Base-by-base conservation (phyloP, 2,888 invertebrate species). In the Scaptomyza flava region DNA sequence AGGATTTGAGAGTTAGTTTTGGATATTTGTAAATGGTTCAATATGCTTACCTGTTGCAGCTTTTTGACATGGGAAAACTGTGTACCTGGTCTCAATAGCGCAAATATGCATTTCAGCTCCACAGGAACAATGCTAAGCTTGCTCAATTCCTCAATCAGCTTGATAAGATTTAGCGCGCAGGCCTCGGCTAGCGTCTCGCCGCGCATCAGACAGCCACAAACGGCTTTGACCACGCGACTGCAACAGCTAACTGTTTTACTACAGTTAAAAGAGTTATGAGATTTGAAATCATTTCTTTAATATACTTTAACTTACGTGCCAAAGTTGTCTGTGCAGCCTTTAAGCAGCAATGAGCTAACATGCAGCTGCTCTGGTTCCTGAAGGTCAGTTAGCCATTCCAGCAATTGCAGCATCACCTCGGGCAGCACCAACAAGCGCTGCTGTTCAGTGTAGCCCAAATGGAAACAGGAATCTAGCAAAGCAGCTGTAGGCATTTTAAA, bases 61-160 rank as follows among this genome's bases (percentile, higher is more conserved):
- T 91, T 91, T 52, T 89, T 91, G 14, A 78, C 71, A 46, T 91
- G 91, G 0, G 90, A 79, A 69, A 92, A 92, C 52, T 90, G 78
- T 1, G 80, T 71, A 58, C 91, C 89, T 38, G 89, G 85, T 4
- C 91, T 89, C 53, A 92, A 62, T 11, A 92, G 58, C n/a, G 87
- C 76, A 68, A 94, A 93, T 52, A 94, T 90, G 66, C 93, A 91
- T 83, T 94, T 94, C n/a, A 94, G 90, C 84, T 94, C 94, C 46
- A 91, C 90, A 1, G 94, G 92, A 31, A 92, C 92, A 64, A 94
- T 93, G 62, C 94, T 94, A 66, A 93, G 91, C 60, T 93, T 93
- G 12, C 94, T 94, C 8, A 94, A 90, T 60, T 92, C 92, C 88
- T 94, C 94, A 46, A 94, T 90, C 31, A 94, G 83, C 79, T 93